These are phyloP conservation scores for Oikopleura albicans DNA, from an alignment of 23 tunicate species.

Conservation along the genomic window DNA sequence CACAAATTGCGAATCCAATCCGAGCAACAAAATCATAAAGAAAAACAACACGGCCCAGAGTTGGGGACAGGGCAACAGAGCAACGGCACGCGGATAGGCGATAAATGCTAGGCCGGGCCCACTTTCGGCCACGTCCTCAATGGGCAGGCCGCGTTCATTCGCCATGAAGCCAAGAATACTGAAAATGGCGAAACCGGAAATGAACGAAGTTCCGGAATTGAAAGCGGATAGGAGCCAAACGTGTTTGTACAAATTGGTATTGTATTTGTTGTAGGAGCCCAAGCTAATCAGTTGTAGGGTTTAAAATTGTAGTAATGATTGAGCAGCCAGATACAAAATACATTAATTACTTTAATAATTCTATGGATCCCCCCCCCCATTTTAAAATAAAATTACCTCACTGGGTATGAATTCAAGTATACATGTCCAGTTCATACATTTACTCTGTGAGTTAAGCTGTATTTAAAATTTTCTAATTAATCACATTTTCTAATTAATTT, in stretches of 20 bases:
- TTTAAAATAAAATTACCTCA: too few relatives aligned
- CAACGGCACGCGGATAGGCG: slow-evolving; percentile 92
- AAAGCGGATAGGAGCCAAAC: slow-evolving; percentile 13
- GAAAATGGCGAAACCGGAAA: slow-evolving; percentile 91
- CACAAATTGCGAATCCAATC: slow-evolving; percentile 94
- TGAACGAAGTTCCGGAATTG: slow-evolving; percentile 48
- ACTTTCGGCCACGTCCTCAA: slow-evolving; percentile 68
- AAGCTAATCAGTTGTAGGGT: slow-evolving; percentile 46
- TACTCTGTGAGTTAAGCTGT: too few relatives aligned
- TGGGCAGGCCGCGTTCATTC: slow-evolving; percentile 53
- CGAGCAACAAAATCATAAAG: slow-evolving; percentile 70
- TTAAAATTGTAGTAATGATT: too few relatives aligned
- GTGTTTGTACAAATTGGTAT: slow-evolving; percentile 67
- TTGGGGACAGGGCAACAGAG: slow-evolving; percentile 65
- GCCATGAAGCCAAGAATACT: slow-evolving; percentile 98
- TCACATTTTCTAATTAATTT: too few relatives aligned
- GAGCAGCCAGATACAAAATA: too few relatives aligned
- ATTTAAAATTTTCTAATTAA: too few relatives aligned
- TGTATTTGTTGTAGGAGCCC: slow-evolving; percentile 83
- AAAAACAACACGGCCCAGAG: slow-evolving; percentile 88
- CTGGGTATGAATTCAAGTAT: too few relatives aligned
- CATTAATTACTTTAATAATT: too few relatives aligned
- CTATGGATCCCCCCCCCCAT: too few relatives aligned
- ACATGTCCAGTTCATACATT: too few relatives aligned
- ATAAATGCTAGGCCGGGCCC: slow-evolving; percentile 98